phyloP scores from a whole-genome alignment of 2,888 invertebrate species.

The Cyaniris semiargus region DNA sequence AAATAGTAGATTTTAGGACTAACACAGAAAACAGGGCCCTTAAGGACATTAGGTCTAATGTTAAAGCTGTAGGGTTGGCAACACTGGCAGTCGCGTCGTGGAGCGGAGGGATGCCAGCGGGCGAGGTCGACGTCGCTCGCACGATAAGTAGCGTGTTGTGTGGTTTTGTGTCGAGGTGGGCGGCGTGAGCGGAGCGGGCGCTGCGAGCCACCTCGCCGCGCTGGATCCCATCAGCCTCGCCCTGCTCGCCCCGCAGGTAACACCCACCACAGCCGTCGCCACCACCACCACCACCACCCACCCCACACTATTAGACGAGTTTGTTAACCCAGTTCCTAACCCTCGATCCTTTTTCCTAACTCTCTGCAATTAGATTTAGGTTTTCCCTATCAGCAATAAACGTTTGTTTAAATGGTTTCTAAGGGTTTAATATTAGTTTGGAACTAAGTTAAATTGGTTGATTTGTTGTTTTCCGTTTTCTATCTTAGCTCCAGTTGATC shows the following conservation, averaged over 20 bases:
- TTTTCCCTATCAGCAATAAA: background rate
- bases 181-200: conserved; percentile 79
- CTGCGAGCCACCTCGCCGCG: conserved; percentile 79
- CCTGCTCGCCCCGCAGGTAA: conserved; percentile 79
- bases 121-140: conserved; percentile 52
- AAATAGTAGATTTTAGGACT: too few species aligned
- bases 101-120: conserved; percentile 36
- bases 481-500: background rate
- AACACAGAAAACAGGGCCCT: too few species aligned
- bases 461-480: background rate
- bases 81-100: conserved; percentile 48
- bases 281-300: conserved; percentile 44
- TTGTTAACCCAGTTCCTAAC: background rate
- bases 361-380: background rate
- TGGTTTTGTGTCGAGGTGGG: conserved; percentile 82
- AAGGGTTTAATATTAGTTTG: background rate
- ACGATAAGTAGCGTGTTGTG: conserved; percentile 79
- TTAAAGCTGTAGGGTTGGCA: too few species aligned
- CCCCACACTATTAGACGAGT: conserved; percentile 32
- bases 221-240: conserved; percentile 80
- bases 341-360: background rate
- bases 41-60: too few species aligned
- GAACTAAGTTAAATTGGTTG: background rate
- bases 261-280: conserved; percentile 44
- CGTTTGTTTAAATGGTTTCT: background rate